These are phyloP conservation scores for Drosophila trichaetosa DNA, from an alignment of 2,888 invertebrate genomes.

Conservation along the genomic window DNA sequence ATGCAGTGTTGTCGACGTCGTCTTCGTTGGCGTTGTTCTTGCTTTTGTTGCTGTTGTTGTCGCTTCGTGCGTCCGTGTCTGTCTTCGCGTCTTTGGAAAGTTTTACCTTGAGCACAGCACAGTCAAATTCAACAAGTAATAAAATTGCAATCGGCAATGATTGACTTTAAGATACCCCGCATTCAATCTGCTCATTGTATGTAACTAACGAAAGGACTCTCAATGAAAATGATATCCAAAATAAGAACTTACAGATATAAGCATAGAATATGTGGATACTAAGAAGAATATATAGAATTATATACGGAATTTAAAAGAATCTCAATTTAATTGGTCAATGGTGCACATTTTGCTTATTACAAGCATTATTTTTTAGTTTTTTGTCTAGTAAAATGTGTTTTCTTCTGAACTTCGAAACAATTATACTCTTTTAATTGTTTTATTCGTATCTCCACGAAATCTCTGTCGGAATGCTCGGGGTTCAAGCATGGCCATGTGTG, in stretches of 20 bases:
- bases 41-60: not conserved
- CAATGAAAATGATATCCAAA: not conserved
- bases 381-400: not conserved
- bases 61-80: conserved; percentile 15
- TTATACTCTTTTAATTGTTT: not conserved
- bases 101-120: conserved; percentile 57
- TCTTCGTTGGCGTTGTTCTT: conserved; percentile 6
- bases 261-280: not conserved
- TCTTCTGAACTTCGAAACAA: not conserved
- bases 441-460: not conserved
- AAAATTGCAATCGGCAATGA: not conserved
- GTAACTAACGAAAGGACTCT: not conserved
- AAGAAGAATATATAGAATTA: no score
- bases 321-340: not conserved
- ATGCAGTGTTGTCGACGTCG: conserved; percentile 29
- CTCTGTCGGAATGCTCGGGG: not conserved
- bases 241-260: not conserved
- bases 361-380: not conserved
- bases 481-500: not conserved
- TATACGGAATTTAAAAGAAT: no score
- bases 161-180: conserved; percentile 20
- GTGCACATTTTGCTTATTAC: not conserved
- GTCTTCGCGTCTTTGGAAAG: conserved; percentile 49
- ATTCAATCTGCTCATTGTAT: not conserved
- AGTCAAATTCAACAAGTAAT: conserved; percentile 65